Evolutionary conservation across 1,140 invertebrate species (phyloP).

Genomic region (Hypsibius dujardini): DNA sequence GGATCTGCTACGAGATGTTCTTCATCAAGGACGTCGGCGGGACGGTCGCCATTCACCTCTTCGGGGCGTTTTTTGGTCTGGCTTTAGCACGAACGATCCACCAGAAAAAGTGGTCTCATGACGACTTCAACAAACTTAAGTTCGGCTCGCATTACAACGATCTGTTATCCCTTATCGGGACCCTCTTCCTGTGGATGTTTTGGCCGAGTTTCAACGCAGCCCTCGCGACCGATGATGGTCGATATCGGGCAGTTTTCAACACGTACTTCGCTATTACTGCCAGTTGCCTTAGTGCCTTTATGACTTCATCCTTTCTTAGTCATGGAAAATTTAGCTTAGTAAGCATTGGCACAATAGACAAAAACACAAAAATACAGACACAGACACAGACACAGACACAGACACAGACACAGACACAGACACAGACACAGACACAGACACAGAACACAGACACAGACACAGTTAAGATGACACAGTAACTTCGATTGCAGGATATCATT

Average conservation of each 20-base stretch:
- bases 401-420: too few relatives aligned
- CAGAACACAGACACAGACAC: too few relatives aligned
- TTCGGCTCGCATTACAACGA: neutral
- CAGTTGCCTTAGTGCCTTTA: conserved; percentile 63
- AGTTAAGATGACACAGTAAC: too few relatives aligned
- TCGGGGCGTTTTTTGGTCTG: conserved; percentile 86
- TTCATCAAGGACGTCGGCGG: conserved; percentile 45
- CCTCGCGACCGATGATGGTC: conserved; percentile 47
- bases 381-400: too few relatives aligned
- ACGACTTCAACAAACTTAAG: neutral
- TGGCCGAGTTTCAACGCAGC: conserved; percentile 91
- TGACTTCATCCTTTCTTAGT: conserved; percentile 55
- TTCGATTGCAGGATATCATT: conserved; percentile 44
- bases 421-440: too few relatives aligned
- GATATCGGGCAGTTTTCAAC: conserved; percentile 72
- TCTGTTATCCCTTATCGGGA: conserved; percentile 37
- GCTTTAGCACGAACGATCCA: conserved; percentile 42
- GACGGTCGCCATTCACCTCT: conserved; percentile 79
- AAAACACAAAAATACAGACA: too few relatives aligned
- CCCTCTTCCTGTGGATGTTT: conserved; percentile 80
- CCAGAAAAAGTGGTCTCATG: neutral
- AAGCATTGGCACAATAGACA: neutral
- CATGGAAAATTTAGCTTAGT: conserved; percentile 68
- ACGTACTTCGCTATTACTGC: conserved; percentile 69
- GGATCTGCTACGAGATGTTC: conserved; percentile 50